Evolutionary conservation across 2,797 vertebrate species (phyloP), one percentile per base, ranked within the genome.

Genomic region (Pseudomugil gertrudae): DNA sequence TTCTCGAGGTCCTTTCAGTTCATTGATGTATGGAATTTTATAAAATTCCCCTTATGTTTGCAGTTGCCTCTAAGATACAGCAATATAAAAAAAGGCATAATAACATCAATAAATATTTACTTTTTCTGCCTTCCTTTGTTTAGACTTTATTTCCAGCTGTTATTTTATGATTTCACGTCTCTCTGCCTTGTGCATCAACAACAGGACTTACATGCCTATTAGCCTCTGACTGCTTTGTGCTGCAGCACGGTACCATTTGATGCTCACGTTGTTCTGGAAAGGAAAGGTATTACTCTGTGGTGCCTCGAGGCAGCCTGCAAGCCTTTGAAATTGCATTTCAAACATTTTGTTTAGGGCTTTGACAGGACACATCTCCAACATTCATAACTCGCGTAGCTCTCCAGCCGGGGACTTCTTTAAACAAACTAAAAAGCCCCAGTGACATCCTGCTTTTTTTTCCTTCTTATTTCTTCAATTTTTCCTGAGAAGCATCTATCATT

Each of bases 251-350:
- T 58, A 32, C 69, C 61, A 72, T 76, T 79, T 81, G 83, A 84
- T 78, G 63, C 74, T 78, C 26, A n/a, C 19, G 14, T 51, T 68
- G 79, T 72, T 74, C 60, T 56, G 76, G 56, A 53, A 48, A 72
- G 76, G 56, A 53, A 48, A 72, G 35, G 51, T 59, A 72, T 78
- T 86, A 78, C 84, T 84, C 69, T 11, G 72, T 6, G 79, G 60
- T 43, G 73, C 84, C 85, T 78, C 13, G 0, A 71, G 81, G 87
- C 81, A 78, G 71, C 78, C 69, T 80, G 53, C 6, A 23, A 68
- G 81, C 78, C 71, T 89, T 86, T 86, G 76, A 87, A 91, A 84
- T 19, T 57, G 60, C 60, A 64, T 87, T 89, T 87, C 80, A 88
- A 82, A 87, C 71, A 76, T 79, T 87, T 87, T 83, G 84, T 88